Percentiles rank a stretch among this genome's conserved stretches.
Conservation (phyloP, 2,797 vertebrate genomes). For the Pangasius djambal region DNA sequence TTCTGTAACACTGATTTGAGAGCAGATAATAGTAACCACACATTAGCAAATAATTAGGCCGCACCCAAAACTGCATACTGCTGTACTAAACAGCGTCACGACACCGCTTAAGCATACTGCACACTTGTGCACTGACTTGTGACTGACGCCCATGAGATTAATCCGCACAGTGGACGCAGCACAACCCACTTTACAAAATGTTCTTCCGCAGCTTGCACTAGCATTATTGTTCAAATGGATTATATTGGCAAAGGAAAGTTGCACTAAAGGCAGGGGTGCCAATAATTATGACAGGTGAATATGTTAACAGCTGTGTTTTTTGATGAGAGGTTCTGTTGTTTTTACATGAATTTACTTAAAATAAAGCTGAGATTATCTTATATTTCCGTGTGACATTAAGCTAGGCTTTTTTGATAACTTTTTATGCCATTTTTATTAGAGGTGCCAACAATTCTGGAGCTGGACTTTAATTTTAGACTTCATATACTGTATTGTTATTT, state of each 20-base stretch:
- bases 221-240: not conserved
- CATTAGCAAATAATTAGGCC: not conserved
- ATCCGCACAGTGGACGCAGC: not conserved
- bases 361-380: not conserved
- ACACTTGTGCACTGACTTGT: not conserved
- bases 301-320: not conserved
- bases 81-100: not conserved
- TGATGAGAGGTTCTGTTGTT: not conserved
- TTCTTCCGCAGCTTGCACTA: not conserved
- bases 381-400: not conserved
- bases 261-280: not conserved
- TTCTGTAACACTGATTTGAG: not conserved
- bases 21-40: not conserved
- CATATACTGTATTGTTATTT: not conserved
- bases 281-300: not conserved
- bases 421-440: not conserved
- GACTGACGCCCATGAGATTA: not conserved
- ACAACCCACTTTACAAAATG: not conserved
- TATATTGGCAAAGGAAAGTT: not conserved
- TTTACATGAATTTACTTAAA: not conserved
- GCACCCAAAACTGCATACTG: too few species aligned
- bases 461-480: not conserved
- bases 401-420: not conserved
- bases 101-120: not conserved
- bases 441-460: not conserved